Evolutionary conservation across 2,797 vertebrate genomes (phyloP).

Genomic region (Pristis pectinata): DNA sequence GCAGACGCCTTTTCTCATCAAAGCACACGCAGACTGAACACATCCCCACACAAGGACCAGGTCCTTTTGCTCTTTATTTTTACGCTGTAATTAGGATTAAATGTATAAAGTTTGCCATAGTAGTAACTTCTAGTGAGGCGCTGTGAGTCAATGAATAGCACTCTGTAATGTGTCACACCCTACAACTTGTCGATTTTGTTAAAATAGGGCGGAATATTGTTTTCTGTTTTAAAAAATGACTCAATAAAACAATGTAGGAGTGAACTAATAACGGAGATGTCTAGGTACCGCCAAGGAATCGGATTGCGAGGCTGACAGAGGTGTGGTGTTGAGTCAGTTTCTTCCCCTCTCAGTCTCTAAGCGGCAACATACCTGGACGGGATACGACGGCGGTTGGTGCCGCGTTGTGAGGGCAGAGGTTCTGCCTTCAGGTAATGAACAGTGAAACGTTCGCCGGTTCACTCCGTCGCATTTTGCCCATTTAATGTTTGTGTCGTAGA

Average conservation of each 20-base stretch:
- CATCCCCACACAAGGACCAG: not conserved
- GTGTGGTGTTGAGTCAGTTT: not conserved
- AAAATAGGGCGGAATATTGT: not conserved
- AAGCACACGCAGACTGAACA: not conserved
- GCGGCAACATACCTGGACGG: no score
- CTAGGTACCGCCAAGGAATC: not conserved
- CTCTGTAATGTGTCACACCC: not conserved
- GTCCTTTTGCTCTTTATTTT: not conserved
- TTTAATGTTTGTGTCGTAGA: not conserved
- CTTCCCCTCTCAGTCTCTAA: not conserved
- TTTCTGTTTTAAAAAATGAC: not conserved
- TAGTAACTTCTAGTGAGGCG: not conserved
- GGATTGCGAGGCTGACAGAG: not conserved
- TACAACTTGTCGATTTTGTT: not conserved
- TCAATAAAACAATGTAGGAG: not conserved
- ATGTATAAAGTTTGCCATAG: not conserved
- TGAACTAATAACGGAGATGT: not conserved
- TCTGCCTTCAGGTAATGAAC: no score
- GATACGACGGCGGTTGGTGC: not conserved
- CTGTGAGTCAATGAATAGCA: no score
- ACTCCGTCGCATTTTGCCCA: not conserved
- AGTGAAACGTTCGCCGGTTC: not conserved
- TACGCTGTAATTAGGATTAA: not conserved
- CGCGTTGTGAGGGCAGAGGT: no score
- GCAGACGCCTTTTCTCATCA: not conserved